Evolutionary conservation across 2,113 vertebrate genomes (phyloP), one percentile per base, ranked within the genome.

Genomic region (Calypte anna): DNA sequence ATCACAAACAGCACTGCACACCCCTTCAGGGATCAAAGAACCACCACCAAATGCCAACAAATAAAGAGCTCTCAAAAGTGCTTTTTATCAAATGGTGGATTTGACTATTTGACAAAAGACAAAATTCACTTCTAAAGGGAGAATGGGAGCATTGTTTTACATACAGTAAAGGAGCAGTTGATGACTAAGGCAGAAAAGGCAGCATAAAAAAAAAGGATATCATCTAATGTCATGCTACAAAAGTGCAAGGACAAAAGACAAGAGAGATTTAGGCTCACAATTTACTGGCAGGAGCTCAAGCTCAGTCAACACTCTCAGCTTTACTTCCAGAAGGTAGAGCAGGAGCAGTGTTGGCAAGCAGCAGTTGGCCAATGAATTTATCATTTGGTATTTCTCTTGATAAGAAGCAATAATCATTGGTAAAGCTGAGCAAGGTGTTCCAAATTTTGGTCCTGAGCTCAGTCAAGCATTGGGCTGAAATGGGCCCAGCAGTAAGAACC

Each of bases 71-170:
- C 68, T 68, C 81, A 54, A 72, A 93, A 80, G 67, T 1, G 0
- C 10, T 82, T 63, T 67, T 86, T 91, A 93, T 77, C 85, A 55
- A 88, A 67, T 5, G 51, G 61, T n/a, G 63, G 33, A 58, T 87
- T 67, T 57, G 40, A 91, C 53, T 90, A 10, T 82, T 79, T 14
- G 22, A 80, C 75, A 61, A 78, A 94, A 91, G 67, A 51, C 66
- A 85, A 87, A 85, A 84, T 55, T 72, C 28, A 46, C 23, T 86
- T 84, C 53, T 18, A 7, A 83, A 92, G 14, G 28, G 40, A 66
- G 38, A 96, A 91, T 7, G 24, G 43, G 14, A 62, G 25, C 50
- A 68, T 40, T 87, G 87, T 88, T 84, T 63, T 50, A 63, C 59
- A 28, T 57, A 66, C 40, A 46, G 63, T 28, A 77, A 57, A 58